Base-by-base conservation (phyloP, 2,888 invertebrate genomes). In the Melanophora roralis region DNA sequence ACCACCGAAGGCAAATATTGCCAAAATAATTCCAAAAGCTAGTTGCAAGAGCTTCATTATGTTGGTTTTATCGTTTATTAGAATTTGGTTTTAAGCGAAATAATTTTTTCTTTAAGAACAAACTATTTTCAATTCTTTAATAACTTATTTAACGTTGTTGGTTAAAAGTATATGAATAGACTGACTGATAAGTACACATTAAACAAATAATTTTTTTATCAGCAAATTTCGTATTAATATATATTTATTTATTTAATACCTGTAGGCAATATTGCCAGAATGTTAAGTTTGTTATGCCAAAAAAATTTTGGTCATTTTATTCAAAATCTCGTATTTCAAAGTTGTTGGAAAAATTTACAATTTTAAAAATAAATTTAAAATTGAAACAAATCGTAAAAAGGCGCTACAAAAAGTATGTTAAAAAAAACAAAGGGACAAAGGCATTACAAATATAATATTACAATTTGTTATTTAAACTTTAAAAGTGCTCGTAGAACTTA, bases 21-120 rank as follows among this genome's bases (percentile, higher is more conserved):
- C 81, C 76, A 87, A 16, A 3, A 83, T 16, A 36, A 84, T 83
- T 62, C 53, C 57, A 6, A 69, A 32, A 34, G 78, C 23, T 53
- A 83, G 14, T 12, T 80, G 68, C 49, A 87, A 51, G 16, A 84
- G 75, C 53, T 85, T 86, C 87, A 87, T 85, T 11, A 62, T 67
- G 53, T 40, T 19, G 9, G 14, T 45, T 59, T 36, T 71, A 38
- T 43, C 59, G 11, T 47, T 14, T 16, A 8, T 40, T 47, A 67
- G 47, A 21, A 4, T 40, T 16, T 40, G n/a, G 19, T 47, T 62
- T 43, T n/a, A 5, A 34, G 19, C 2, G 14, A 14, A 34, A 34
- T 45, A 32, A 5, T 0, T 14, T 27, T 27, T 27, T 27, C 6
- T 27, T 27, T 27, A 5, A 14, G 11, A 55, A 7, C 1, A n/a